A percentile compares a stretch with the other conserved stretches of the same genome.
These are phyloP conservation scores for Bucco capensis DNA, from an alignment of 2,113 vertebrate genomes.

Conservation along the genomic window DNA sequence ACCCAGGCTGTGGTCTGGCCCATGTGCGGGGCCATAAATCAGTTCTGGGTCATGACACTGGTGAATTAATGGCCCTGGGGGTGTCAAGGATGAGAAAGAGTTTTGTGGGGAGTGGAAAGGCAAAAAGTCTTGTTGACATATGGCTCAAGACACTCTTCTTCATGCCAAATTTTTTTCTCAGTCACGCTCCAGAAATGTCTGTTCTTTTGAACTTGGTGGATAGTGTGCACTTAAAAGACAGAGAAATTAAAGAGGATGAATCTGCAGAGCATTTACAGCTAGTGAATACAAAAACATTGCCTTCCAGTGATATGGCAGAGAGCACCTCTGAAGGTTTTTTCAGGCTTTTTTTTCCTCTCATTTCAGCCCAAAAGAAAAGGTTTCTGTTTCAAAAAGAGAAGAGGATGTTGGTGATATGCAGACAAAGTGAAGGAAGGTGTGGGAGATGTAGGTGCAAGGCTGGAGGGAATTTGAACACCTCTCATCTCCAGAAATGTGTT, in stretches of 20 bases:
- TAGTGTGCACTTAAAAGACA: background rate
- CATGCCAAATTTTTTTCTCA: background rate
- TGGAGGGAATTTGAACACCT: background rate
- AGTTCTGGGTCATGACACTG: background rate
- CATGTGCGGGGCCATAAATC: background rate
- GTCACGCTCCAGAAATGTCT: slow-evolving; percentile 1
- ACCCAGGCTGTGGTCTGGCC: background rate
- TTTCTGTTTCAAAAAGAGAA: background rate
- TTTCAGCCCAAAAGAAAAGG: background rate
- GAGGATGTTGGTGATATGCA: background rate
- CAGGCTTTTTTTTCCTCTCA: background rate
- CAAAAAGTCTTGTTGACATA: slow-evolving; percentile 5
- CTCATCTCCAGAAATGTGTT: background rate
- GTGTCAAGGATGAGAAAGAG: background rate
- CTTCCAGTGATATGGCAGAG: background rate
- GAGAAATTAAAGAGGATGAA: slow-evolving; percentile 41
- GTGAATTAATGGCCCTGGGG: background rate
- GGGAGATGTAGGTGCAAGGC: background rate
- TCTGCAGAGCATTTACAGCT: background rate
- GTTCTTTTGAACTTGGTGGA: slow-evolving; percentile 19
- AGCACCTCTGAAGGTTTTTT: background rate
- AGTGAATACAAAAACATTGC: background rate
- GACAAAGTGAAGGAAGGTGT: background rate
- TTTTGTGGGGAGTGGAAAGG: background rate
- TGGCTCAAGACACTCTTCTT: background rate